phyloP scores from a whole-genome alignment of 2,888 invertebrate species.

The Abrostola triplasia region DNA sequence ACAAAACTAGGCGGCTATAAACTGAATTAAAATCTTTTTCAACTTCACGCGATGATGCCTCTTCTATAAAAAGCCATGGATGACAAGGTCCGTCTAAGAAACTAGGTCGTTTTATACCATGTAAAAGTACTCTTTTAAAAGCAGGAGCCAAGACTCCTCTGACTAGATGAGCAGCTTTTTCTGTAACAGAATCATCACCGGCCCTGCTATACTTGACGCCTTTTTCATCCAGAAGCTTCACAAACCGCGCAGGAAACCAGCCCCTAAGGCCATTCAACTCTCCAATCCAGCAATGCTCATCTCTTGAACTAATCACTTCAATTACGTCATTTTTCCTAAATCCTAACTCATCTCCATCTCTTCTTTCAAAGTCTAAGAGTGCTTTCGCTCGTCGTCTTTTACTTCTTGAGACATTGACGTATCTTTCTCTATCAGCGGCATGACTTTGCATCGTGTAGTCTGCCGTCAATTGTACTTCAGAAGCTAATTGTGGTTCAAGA shows the following conservation, averaged over 20 bases:
- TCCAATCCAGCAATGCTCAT: conserved; percentile 99
- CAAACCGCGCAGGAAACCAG: conserved; percentile 99
- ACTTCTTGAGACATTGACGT: conserved; percentile 96
- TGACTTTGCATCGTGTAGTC: conserved; percentile 99
- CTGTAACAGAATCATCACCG: conserved; percentile 99
- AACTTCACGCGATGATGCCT: conserved; percentile 98
- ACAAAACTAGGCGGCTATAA: conserved; percentile 98
- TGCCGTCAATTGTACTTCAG: conserved; percentile 94
- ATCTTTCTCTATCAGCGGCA: conserved; percentile 97
- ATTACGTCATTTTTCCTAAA: conserved; percentile 99
- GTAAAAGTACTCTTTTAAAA: conserved; percentile 97
- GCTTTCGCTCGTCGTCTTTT: conserved; percentile 98
- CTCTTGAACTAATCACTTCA: conserved; percentile 98
- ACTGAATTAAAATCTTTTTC: conserved; percentile 99
- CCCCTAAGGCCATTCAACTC: conserved; percentile 98
- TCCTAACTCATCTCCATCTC: conserved; percentile 99
- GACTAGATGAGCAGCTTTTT: conserved; percentile 98
- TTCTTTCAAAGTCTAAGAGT: conserved; percentile 98
- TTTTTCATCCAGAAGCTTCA: conserved; percentile 97
- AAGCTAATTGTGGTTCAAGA: conserved; percentile 95
- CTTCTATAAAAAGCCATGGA: conserved; percentile 99
- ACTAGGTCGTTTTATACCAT: conserved; percentile 97
- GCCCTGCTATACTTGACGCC: conserved; percentile 93
- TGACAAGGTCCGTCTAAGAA: conserved; percentile 98
- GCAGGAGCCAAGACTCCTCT: conserved; percentile 97